phyloP scores from a whole-genome alignment of 2,888 invertebrate species.

The Labia minor region DNA sequence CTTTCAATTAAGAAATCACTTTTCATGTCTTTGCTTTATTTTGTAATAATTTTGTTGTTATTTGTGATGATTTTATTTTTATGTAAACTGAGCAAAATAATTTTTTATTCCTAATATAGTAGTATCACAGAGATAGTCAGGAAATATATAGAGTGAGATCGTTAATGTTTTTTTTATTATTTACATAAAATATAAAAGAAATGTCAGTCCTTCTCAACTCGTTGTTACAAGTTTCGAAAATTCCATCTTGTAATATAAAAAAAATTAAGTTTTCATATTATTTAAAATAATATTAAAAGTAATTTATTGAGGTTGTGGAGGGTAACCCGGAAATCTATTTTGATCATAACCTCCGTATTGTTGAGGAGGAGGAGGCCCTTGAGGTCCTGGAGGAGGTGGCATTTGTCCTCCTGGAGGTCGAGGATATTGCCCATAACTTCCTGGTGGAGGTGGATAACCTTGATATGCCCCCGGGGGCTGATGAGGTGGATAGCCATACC shows the following conservation, averaged over 20 bases:
- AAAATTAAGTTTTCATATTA: not conserved
- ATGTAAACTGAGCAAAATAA: not conserved
- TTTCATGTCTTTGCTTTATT: no score
- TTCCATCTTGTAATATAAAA: not conserved
- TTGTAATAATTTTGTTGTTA: no score
- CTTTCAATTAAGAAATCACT: no score
- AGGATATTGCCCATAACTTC: slow-evolving; percentile 48
- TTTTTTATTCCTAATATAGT: slow-evolving; percentile 4
- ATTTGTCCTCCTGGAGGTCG: slow-evolving; percentile 49
- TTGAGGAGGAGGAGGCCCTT: slow-evolving; percentile 55
- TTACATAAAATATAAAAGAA: slow-evolving; percentile 13
- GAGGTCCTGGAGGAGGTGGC: slow-evolving; percentile 51
- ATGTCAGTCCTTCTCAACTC: slow-evolving; percentile 2
- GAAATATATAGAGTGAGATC: slow-evolving; percentile 13
- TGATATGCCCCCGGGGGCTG: slow-evolving; percentile 29
- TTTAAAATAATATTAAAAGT: not conserved
- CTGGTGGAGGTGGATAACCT: slow-evolving; percentile 40
- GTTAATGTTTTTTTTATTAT: not conserved
- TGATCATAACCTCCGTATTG: slow-evolving; percentile 61
- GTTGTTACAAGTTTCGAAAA: slow-evolving; percentile 2
- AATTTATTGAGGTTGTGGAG: slow-evolving; percentile 58
- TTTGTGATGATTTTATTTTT: no score
- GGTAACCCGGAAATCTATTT: slow-evolving; percentile 40
- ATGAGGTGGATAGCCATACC: slow-evolving; percentile 24
- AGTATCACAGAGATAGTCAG: slow-evolving; percentile 13